These are phyloP conservation scores for Amphipyra berbera DNA, from an alignment of 2,888 invertebrate species.

Conservation along the genomic window DNA sequence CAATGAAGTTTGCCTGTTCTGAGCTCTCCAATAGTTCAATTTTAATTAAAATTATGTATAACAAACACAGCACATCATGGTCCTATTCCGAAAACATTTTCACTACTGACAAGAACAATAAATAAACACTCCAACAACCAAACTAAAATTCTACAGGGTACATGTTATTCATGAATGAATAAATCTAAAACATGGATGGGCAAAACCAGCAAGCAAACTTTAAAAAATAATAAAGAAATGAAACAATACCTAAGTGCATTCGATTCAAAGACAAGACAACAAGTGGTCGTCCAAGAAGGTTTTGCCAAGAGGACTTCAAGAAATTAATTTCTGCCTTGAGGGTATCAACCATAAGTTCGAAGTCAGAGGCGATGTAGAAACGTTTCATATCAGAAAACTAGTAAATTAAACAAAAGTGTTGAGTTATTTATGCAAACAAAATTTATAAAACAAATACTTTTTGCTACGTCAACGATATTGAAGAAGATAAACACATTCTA, in stretches of 20 bases:
- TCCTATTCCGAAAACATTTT: neutral
- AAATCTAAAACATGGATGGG: constrained; percentile 53
- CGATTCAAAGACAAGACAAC: constrained; percentile 97
- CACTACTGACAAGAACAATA: constrained; percentile 7
- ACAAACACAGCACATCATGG: neutral
- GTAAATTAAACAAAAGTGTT: constrained; percentile 67
- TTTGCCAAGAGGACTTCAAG: constrained; percentile 99
- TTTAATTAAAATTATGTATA: no score
- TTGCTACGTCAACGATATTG: no score
- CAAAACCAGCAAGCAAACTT: constrained; percentile 69
- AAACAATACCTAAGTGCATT: constrained; percentile 95
- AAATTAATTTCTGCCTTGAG: constrained; percentile 99
- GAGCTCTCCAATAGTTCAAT: no score
- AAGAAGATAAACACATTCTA: no score
- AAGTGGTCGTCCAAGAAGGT: constrained; percentile 98
- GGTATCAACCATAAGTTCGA: constrained; percentile 99
- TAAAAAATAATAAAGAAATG: constrained; percentile 61
- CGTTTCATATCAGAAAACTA: constrained; percentile 99
- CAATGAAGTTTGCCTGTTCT: no score
- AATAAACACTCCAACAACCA: constrained; percentile 26
- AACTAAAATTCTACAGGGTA: constrained; percentile 34
- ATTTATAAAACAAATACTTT: no score
- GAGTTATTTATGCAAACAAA: constrained; percentile 26
- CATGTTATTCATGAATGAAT: constrained; percentile 45
- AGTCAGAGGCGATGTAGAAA: constrained; percentile 99